These are phyloP conservation scores for Ridgeia piscesae DNA, from an alignment of 1,140 invertebrate species.

Conservation along the genomic window DNA sequence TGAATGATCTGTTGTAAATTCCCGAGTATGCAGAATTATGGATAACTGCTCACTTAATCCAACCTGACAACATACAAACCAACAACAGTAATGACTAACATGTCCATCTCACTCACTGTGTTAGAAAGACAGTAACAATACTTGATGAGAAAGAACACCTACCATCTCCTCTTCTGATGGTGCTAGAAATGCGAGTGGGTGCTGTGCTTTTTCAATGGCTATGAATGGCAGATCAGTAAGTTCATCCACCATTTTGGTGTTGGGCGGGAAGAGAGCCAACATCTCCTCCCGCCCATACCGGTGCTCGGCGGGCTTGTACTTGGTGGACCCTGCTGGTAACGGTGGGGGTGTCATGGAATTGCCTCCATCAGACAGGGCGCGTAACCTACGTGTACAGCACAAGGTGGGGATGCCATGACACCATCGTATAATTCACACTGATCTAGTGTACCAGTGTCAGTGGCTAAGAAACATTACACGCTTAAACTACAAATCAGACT, in stretches of 20 bases:
- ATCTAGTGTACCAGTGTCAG: no score
- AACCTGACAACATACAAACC: no score
- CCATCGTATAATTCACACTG: no score
- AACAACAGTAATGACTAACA: no score
- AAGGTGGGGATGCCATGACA: background rate
- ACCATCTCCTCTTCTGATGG: constrained; percentile 82
- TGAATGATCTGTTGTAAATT: no score
- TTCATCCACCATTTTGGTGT: constrained; percentile 69
- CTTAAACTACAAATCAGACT: no score
- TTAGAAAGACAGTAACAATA: background rate
- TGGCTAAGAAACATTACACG: no score
- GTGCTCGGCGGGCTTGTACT: constrained; percentile 70
- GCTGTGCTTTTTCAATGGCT: constrained; percentile 74
- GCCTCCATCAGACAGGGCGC: constrained; percentile 59
- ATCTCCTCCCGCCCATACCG: constrained; percentile 86
- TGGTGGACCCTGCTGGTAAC: constrained; percentile 47
- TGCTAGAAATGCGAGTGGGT: constrained; percentile 74
- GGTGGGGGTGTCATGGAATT: constrained; percentile 50
- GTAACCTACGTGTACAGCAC: constrained; percentile 48
- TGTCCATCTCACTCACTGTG: no score
- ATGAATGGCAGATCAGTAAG: constrained; percentile 66
- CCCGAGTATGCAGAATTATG: no score
- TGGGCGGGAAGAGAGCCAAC: constrained; percentile 77
- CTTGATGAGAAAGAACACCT: constrained; percentile 35
- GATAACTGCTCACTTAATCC: no score